A percentile compares a stretch with the other conserved stretches of the same genome.
Evolutionary conservation across 53 echinoderm and acorn worm species (phyloP).

Genomic region (Stichopus horrens): DNA sequence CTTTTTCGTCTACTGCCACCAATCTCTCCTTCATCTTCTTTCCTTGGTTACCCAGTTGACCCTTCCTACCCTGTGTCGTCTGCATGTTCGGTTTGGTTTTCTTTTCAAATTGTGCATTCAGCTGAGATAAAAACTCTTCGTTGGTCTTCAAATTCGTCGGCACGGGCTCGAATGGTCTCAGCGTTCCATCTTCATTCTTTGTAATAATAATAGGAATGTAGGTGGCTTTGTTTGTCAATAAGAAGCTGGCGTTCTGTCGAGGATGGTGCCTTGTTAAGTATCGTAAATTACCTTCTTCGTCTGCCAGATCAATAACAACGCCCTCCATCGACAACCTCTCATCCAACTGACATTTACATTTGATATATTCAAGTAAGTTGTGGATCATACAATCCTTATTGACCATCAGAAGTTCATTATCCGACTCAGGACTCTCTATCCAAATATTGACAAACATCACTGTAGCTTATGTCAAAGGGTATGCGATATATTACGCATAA

Average conservation of each 20-base stretch:
- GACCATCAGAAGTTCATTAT: slow-evolving; percentile 26
- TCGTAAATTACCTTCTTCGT: slow-evolving; percentile 32
- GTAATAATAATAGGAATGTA: slow-evolving; percentile 37
- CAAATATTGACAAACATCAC: slow-evolving; percentile 45
- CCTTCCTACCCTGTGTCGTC: not conserved
- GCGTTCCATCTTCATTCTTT: slow-evolving; percentile 24
- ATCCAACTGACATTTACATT: slow-evolving; percentile 17
- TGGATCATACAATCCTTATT: slow-evolving; percentile 37
- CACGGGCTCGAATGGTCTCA: slow-evolving; percentile 9
- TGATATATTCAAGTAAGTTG: slow-evolving; percentile 26
- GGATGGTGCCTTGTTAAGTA: slow-evolving; percentile 27
- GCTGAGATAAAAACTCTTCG: slow-evolving; percentile 28
- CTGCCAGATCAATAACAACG: slow-evolving; percentile 23
- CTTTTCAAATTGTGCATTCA: slow-evolving; percentile 34
- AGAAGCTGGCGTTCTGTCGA: slow-evolving; percentile 14
- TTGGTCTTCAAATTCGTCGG: slow-evolving; percentile 20
- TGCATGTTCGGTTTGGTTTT: not conserved
- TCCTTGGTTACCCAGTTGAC: not conserved
- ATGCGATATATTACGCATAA: not conserved
- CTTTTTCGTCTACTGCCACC: slow-evolving; percentile 8
- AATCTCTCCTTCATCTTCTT: slow-evolving; percentile 12
- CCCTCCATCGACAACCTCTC: not conserved
- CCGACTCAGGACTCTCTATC: slow-evolving; percentile 29
- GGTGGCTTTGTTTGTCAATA: slow-evolving; percentile 28
- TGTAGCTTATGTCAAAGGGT: not conserved